Evolutionary conservation across 2,113 vertebrate genomes (phyloP).

Genomic region (Stercorarius parasiticus): DNA sequence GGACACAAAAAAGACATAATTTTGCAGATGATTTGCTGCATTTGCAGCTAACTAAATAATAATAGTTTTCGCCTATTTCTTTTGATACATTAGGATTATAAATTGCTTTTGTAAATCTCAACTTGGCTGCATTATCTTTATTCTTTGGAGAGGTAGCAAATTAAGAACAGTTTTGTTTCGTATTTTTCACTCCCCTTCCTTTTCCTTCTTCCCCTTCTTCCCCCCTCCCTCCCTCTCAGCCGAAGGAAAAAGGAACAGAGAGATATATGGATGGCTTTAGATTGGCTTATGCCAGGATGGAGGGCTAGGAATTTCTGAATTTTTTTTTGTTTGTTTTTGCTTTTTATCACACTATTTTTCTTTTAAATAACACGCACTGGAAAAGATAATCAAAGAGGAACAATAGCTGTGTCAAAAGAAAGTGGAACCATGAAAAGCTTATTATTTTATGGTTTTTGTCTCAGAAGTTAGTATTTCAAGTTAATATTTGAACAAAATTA

Average conservation of each 20-base stretch:
- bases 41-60: neutral
- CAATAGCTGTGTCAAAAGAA: neutral
- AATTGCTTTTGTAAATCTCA: neutral
- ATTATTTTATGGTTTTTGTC: conserved; percentile 11
- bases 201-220: neutral
- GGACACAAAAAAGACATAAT: neutral
- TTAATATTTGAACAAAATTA: neutral
- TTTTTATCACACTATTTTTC: neutral
- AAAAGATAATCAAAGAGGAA: neutral
- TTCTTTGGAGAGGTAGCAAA: neutral
- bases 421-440: neutral
- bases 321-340: neutral
- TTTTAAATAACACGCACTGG: neutral
- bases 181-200: neutral
- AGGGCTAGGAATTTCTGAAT: neutral
- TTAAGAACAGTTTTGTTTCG: neutral
- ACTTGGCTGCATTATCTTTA: neutral
- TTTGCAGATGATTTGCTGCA: neutral
- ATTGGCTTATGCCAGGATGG: neutral
- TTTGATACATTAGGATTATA: neutral
- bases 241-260: neutral
- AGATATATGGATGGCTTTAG: neutral
- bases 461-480: neutral
- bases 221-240: neutral
- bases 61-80: neutral